Conservation (phyloP, 2,888 invertebrate species). For the Melipona bicolor region DNA sequence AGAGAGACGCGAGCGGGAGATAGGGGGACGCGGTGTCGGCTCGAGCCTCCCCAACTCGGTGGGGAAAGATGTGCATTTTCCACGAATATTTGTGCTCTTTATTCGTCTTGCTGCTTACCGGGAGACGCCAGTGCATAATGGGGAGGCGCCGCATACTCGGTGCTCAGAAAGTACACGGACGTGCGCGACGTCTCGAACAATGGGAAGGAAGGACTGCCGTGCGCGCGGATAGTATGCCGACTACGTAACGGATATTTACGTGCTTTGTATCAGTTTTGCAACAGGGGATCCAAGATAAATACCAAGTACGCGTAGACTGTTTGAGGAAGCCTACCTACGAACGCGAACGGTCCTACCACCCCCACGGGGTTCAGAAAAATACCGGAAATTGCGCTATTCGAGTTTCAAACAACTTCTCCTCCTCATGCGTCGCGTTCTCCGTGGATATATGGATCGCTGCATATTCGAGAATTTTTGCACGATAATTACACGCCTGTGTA, state of each 20-base stretch:
- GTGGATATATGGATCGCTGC: neutral
- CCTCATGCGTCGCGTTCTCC: neutral
- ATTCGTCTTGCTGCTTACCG: slow-evolving; percentile 70
- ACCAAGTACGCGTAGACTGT: slow-evolving; percentile 26
- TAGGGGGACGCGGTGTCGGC: slow-evolving; percentile 14
- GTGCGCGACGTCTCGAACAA: slow-evolving; percentile 56
- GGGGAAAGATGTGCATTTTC: slow-evolving; percentile 70
- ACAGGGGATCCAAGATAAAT: slow-evolving; percentile 55
- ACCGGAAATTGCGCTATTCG: slow-evolving; percentile 29
- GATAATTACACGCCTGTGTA: neutral
- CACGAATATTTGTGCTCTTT: slow-evolving; percentile 76
- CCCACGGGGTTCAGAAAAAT: slow-evolving; percentile 23
- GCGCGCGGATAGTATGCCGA: slow-evolving; percentile 6
- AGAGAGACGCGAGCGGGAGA: neutral
- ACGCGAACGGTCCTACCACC: neutral
- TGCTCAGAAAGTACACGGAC: slow-evolving; percentile 63
- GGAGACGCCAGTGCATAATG: slow-evolving; percentile 72
- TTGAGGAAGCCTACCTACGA: neutral
- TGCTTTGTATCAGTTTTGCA: slow-evolving; percentile 60
- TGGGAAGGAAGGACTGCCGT: slow-evolving; percentile 8
- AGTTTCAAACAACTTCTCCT: slow-evolving; percentile 31
- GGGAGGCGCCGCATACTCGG: slow-evolving; percentile 65
- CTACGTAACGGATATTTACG: slow-evolving; percentile 59
- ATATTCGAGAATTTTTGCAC: slow-evolving; percentile 5
- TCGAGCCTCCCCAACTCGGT: slow-evolving; percentile 9